Conservation (phyloP, 2,888 invertebrate species). For the Erebia palarica region DNA sequence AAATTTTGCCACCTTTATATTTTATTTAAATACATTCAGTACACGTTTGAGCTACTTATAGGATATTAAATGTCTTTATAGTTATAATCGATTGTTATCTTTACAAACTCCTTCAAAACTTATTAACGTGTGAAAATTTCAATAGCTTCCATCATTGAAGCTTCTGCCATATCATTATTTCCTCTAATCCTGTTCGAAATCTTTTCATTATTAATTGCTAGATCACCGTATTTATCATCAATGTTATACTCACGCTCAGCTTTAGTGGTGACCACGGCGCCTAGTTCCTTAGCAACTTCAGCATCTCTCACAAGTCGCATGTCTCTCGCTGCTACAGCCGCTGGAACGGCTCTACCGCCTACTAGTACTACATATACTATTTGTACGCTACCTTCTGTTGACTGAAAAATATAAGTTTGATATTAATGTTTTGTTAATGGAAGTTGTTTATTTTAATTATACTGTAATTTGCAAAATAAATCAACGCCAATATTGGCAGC, state of each 20-base stretch:
- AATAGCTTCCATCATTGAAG: too few species aligned
- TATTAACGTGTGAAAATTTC: too few species aligned
- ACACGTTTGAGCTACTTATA: too few species aligned
- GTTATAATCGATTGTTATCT: too few species aligned
- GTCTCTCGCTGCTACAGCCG: conserved; percentile 90
- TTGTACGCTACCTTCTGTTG: conserved; percentile 80
- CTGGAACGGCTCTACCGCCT: conserved; percentile 90
- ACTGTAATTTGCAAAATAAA: too few species aligned
- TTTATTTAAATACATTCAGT: neutral
- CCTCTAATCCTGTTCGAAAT: too few species aligned
- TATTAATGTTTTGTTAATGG: neutral
- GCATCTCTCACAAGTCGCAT: conserved; percentile 91
- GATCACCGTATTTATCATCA: neutral
- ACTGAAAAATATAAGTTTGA: conserved; percentile 48
- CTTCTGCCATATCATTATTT: too few species aligned
- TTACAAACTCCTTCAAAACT: too few species aligned
- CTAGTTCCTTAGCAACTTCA: conserved; percentile 88
- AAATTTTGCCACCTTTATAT: neutral
- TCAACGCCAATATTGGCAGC: too few species aligned
- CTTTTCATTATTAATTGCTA: neutral
- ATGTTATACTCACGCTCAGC: conserved; percentile 88
- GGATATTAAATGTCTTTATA: too few species aligned
- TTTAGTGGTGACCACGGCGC: conserved; percentile 90
- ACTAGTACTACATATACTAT: conserved; percentile 92
- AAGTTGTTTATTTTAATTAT: neutral